These are phyloP conservation scores for Crotalus tigris DNA, from an alignment of 2,113 vertebrate genomes.

Conservation along the genomic window DNA sequence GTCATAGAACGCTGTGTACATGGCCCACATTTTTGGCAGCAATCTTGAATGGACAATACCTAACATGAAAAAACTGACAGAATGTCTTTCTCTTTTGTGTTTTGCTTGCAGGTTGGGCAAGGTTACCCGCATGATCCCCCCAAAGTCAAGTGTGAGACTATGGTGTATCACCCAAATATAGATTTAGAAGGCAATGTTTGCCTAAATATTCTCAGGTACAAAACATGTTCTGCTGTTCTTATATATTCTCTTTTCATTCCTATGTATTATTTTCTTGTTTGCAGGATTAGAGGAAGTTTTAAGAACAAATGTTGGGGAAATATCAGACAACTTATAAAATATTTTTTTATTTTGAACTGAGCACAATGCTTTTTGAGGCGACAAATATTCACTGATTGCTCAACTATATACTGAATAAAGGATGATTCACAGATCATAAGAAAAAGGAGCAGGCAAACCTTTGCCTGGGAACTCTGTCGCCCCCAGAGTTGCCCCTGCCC, in stretches of 20 bases:
- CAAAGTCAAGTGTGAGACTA: slow-evolving; percentile 96
- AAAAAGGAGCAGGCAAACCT: background rate
- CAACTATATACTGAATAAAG: background rate
- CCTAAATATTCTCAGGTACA: slow-evolving; percentile 94
- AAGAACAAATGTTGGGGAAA: background rate
- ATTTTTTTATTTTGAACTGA: background rate
- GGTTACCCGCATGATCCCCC: slow-evolving; percentile 96
- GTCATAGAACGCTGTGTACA: background rate
- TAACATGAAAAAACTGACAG: background rate
- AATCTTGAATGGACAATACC: accelerated
- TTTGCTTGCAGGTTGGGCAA: slow-evolving; percentile 82
- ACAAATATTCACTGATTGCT: background rate
- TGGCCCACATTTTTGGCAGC: background rate
- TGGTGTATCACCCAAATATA: slow-evolving; percentile 98
- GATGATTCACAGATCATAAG: background rate
- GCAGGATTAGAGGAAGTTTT: background rate
- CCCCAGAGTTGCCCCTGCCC: background rate
- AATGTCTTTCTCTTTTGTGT: background rate
- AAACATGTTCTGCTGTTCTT: background rate
- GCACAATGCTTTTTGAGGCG: background rate
- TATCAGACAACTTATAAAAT: background rate
- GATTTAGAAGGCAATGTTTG: slow-evolving; percentile 98
- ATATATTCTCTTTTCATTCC: background rate
- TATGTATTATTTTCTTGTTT: background rate
- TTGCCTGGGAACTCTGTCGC: background rate